Base-by-base conservation (phyloP, 2,113 vertebrate species). In the Ictalurus furcatus region DNA sequence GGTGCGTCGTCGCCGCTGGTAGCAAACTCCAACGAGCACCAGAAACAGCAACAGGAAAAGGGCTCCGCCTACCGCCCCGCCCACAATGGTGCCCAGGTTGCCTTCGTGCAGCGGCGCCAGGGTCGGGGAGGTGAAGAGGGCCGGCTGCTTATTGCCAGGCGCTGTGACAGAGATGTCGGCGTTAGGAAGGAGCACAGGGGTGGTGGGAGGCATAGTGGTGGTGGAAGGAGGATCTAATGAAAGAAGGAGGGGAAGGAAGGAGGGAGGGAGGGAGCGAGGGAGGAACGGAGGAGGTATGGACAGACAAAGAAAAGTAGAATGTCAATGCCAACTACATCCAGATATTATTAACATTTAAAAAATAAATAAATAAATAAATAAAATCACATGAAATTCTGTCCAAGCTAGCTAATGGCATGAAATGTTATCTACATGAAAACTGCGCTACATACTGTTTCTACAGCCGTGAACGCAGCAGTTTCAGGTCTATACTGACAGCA, bases 211-310 rank as follows among this genome's bases (percentile, higher is more conserved):
- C 94, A 97, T 97, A 96, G 97, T 92, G 96, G 97, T 97, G 96
- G 97, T 97, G 94, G 97, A 97, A 96, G 98, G 97, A 97, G 98
- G 98, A 97, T 99, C 98, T 99, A 98, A 98, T 98, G 97, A 96
- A 97, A 94, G 97, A 93, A 96, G 94, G 95, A 93, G 95, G 93
- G 90, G 95, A 93, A 95, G 93, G 90, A 90, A 94, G 97, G 94
- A 95, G 95, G 89, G 92, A 81, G 69, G 92, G 90, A 88, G 84
- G 93, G 96, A 96, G 95, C 95, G 94, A 95, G 95, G 95, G 94
- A 95, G 96, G 93, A 76, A 95, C 94, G 85, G 86, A 89, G 91
- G 91, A 79, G 96, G 93, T 79, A 96, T 95, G 96, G 95, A 96
- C 96, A 96, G 95, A 96, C 95, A 98, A 94, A 97, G 96, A 97